Base-by-base conservation (phyloP, 2,888 invertebrate genomes). In the Ephialtes manifestator region DNA sequence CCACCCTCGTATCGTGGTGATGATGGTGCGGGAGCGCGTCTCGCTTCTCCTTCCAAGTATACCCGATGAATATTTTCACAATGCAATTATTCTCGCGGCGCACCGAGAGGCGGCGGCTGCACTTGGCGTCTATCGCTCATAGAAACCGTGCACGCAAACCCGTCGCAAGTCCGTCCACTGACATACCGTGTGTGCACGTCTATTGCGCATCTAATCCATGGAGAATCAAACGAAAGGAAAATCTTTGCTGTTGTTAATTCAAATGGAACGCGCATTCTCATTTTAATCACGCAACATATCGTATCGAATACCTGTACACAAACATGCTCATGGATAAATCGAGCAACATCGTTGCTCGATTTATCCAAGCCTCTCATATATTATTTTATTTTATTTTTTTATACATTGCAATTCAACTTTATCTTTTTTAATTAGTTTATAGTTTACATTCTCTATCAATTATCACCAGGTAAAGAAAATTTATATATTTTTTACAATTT, bases 41-140 rank as follows among this genome's bases (percentile, higher is more conserved):
- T 31, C 60, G 31, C n/a, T 5, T n/a, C 90, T 90, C 88, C 84
- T 72, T 87, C 88, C 90, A 90, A 91, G 90, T 87, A 90, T 91
- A 89, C 89, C 39, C 78, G 31, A 91, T 86, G 85, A 87, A 89
- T 92, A 90, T 89, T 88, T 89, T 89, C 84, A 90, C 90, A 90
- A 89, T 90, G 88, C 86, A 90, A 91, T 92, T 91, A 89, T 91
- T 74, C 71, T 74, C 71, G 84, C 89, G 89, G 86, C 81, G 86
- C 87, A 87, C 87, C 79, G 72, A 88, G 87, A 88, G 87, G 60
- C 13, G 8, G 48, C 35, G 31, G 48, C 28, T 35, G 43, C 39
- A 24, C 55, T 20, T 39, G 8, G 5, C 18, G n/a, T 39, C 55
- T 63, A 39, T 55, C 55, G 65, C n/a, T 43, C 24, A 28, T 70